A percentile compares a stretch with the other conserved stretches of the same genome.
Evolutionary conservation across 1,140 invertebrate genomes (phyloP).

Genomic region (Ostrea edulis): DNA sequence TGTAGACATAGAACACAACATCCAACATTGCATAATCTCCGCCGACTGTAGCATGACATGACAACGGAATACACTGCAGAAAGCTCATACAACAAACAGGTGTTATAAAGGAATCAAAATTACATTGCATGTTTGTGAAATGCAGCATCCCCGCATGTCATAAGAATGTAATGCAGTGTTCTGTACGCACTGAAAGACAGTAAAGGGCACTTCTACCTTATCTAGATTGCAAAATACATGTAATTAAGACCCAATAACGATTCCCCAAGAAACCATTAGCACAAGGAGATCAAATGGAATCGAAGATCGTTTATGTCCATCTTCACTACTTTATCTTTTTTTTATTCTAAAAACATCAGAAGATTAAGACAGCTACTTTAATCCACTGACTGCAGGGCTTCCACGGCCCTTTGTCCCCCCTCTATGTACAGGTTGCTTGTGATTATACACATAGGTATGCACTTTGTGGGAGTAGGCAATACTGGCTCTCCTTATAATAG

Average conservation of each 20-base stretch:
- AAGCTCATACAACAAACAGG: background rate
- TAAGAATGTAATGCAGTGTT: background rate
- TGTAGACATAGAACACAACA: background rate
- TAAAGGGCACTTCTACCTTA: background rate
- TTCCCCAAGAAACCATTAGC: background rate
- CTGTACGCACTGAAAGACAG: background rate
- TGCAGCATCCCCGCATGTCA: background rate
- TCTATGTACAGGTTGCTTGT: background rate
- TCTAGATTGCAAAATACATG: background rate
- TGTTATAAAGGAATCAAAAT: background rate
- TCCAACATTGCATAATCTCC: background rate
- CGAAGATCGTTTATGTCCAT: background rate
- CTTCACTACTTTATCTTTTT: background rate
- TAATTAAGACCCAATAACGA: background rate
- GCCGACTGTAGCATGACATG: background rate
- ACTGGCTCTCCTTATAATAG: background rate
- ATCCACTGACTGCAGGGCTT: background rate
- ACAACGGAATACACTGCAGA: background rate
- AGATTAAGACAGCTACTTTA: background rate
- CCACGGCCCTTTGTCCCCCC: background rate
- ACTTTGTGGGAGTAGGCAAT: background rate
- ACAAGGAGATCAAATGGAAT: slow-evolving; percentile 21
- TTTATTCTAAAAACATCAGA: background rate
- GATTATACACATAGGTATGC: slow-evolving; percentile 12
- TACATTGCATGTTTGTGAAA: background rate